A percentile compares a stretch with the other conserved stretches of the same genome.
These are phyloP conservation scores for Scomberomorus guttatus DNA, from an alignment of 2,797 vertebrate species.

Conservation along the genomic window DNA sequence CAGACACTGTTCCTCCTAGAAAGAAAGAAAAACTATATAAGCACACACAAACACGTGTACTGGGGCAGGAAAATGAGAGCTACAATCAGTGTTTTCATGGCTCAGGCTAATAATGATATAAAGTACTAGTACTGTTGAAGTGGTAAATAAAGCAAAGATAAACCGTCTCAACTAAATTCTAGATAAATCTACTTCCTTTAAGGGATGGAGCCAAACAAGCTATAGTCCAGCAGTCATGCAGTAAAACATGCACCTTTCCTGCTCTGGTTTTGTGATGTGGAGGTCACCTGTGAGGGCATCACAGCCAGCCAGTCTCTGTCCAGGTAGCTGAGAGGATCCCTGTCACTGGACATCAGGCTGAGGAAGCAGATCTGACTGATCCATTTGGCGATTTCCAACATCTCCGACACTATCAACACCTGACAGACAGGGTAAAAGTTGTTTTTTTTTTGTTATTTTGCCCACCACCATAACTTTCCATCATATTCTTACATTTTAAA, in stretches of 20 bases:
- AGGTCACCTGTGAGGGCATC: constrained; percentile 88
- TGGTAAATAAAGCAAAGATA: background rate
- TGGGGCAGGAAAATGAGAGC: background rate
- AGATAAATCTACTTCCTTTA: background rate
- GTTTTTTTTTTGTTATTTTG: background rate
- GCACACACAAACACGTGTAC: background rate
- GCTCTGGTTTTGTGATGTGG: background rate
- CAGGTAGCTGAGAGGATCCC: constrained; percentile 86
- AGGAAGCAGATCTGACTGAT: constrained; percentile 91
- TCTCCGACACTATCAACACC: constrained; percentile 88
- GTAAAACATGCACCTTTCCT: background rate
- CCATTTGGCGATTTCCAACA: constrained; percentile 85
- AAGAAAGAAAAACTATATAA: constrained; percentile 13
- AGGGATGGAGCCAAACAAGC: background rate
- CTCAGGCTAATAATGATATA: background rate
- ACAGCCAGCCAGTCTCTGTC: constrained; percentile 91
- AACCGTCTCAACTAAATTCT: background rate
- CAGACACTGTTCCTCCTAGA: constrained; percentile 89
- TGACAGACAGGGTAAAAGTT: constrained; percentile 58
- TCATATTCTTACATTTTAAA: background rate
- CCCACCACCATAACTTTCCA: background rate
- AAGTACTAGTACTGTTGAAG: background rate
- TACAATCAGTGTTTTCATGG: background rate
- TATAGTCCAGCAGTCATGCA: background rate
- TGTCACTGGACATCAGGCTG: constrained; percentile 84